Conservation (phyloP, 2,113 vertebrate species). For the Steatornis caripensis region DNA sequence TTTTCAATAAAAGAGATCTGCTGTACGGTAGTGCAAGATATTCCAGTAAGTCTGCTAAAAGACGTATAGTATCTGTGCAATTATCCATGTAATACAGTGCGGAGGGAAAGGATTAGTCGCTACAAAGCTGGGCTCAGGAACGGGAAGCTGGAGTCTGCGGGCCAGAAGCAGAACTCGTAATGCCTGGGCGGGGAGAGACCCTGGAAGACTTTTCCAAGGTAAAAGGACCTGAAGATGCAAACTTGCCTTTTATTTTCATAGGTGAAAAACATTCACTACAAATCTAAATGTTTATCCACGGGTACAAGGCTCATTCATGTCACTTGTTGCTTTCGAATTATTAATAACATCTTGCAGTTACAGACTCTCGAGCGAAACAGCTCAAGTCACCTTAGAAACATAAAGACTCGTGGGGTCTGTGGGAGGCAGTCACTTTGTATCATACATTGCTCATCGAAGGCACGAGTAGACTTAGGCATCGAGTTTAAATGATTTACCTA, state of each 20-base stretch:
- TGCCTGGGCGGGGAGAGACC: neutral
- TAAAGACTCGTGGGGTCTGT: neutral
- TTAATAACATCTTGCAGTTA: neutral
- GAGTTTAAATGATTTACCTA: neutral
- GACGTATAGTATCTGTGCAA: neutral
- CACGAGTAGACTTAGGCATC: conserved; percentile 1
- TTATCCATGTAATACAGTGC: neutral
- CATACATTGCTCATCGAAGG: conserved; percentile 21
- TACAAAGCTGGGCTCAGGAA: neutral
- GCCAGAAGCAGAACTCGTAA: neutral
- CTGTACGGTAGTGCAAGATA: neutral
- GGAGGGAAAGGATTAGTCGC: neutral
- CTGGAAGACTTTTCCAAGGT: neutral
- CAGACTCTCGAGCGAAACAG: neutral
- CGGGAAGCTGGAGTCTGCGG: neutral
- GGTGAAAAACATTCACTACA: neutral
- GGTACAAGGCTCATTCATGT: neutral
- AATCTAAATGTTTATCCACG: neutral
- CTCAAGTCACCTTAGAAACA: neutral
- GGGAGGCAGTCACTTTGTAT: conserved; percentile 17
- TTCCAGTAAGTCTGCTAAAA: neutral
- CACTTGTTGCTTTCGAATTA: conserved; percentile 30
- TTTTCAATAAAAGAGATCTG: neutral
- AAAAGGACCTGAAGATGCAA: neutral
- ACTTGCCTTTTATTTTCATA: neutral